Percentiles rank a stretch among this genome's conserved stretches.
Conservation (phyloP, 2,797 vertebrate species). For the Delichon dasypus region DNA sequence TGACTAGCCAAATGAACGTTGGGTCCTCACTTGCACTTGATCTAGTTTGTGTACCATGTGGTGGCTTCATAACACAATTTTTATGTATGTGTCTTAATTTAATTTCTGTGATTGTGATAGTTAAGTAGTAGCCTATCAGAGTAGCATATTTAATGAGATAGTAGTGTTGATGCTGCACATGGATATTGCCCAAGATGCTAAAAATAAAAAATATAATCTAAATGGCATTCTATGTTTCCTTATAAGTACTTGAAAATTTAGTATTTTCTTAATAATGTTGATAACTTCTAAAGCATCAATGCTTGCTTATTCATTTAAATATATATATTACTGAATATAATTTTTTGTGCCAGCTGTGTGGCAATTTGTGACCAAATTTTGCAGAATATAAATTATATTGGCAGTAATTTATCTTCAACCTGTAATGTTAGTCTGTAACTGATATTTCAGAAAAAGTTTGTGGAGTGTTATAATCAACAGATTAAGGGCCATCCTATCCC, state of each 20-base stretch:
- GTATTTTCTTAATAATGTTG: not conserved
- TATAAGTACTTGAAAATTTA: not conserved
- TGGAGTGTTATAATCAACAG: not conserved
- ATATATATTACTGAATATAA: not conserved
- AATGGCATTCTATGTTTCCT: not conserved
- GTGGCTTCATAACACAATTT: not conserved
- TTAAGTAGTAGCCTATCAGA: not conserved
- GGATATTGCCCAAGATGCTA: not conserved
- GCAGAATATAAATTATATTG: not conserved
- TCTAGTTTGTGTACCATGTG: not conserved
- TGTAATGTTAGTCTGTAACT: not conserved
- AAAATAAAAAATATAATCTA: not conserved
- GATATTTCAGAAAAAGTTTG: not conserved
- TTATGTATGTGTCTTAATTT: not conserved
- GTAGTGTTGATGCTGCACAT: not conserved
- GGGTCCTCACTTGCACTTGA: not conserved
- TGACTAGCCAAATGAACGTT: fast-evolving
- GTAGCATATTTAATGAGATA: not conserved
- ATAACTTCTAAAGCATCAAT: not conserved
- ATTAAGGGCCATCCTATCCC: not conserved
- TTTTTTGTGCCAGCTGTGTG: not conserved
- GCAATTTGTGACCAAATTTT: not conserved
- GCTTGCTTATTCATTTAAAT: not conserved
- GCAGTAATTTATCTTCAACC: not conserved
- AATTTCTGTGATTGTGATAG: not conserved